These are phyloP conservation scores for Amazona ochrocephala DNA, from an alignment of 2,797 vertebrate genomes.

Conservation along the genomic window DNA sequence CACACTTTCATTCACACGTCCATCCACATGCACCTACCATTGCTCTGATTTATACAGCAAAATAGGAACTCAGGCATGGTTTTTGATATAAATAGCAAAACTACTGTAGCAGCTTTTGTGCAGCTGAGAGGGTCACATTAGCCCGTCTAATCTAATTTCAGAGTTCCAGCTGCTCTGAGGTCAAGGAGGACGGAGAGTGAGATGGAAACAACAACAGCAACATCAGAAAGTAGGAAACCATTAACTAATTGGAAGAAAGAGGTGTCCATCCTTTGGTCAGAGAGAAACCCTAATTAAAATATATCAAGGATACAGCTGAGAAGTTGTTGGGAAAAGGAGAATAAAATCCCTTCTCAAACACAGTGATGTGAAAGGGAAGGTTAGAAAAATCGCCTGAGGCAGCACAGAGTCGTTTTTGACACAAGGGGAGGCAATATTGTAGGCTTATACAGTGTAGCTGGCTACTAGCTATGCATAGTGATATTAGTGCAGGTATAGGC, in stretches of 20 bases:
- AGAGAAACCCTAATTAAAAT: slow-evolving; percentile 34
- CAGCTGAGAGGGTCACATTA: not conserved
- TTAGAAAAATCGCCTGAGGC: not conserved
- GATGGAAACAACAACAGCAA: slow-evolving; percentile 5
- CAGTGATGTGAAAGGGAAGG: not conserved
- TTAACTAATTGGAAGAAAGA: slow-evolving; percentile 65
- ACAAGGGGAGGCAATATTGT: not conserved
- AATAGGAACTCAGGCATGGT: not conserved
- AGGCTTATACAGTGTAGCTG: not conserved
- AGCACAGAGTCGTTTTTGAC: not conserved
- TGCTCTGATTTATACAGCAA: not conserved
- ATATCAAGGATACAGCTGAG: slow-evolving; percentile 6
- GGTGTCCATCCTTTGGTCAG: slow-evolving; percentile 7
- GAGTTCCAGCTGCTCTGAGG: slow-evolving; percentile 31
- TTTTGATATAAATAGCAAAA: not conserved
- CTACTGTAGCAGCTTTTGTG: not conserved
- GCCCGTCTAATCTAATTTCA: slow-evolving; percentile 52
- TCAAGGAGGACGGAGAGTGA: slow-evolving; percentile 23
- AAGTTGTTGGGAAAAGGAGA: not conserved
- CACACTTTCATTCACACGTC: not conserved
- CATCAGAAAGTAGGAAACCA: slow-evolving; percentile 44
- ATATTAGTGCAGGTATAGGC: not conserved
- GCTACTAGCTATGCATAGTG: not conserved
- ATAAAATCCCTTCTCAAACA: not conserved
- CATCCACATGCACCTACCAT: not conserved